A percentile compares a stretch with the other conserved stretches of the same genome.
Evolutionary conservation across 2,888 invertebrate species (phyloP).

Genomic region (Agrilus mali): DNA sequence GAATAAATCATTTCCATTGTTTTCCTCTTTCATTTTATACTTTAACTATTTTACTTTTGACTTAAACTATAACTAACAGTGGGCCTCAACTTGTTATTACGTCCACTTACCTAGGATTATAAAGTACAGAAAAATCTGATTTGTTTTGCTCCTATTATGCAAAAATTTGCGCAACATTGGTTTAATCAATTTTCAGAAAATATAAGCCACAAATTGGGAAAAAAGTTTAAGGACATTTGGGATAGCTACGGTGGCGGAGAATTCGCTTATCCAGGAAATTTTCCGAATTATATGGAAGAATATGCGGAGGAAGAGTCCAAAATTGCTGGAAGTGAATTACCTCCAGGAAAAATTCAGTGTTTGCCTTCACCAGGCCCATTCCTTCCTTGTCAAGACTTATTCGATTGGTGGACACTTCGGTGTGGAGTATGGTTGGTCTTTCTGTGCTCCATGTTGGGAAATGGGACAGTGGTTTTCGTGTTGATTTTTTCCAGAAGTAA

Average conservation of each 20-base stretch:
- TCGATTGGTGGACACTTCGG: slow-evolving; percentile 95
- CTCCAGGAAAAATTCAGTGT: slow-evolving; percentile 51
- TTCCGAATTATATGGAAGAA: slow-evolving; percentile 59
- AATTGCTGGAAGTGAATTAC: slow-evolving; percentile 24
- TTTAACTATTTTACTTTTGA: too few relatives aligned
- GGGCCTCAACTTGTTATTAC: too few relatives aligned
- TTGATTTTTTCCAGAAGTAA: slow-evolving; percentile 82
- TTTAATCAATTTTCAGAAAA: slow-evolving; percentile 43
- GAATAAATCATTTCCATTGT: too few relatives aligned
- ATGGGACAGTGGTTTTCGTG: slow-evolving; percentile 91
- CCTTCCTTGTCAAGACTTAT: slow-evolving; percentile 88
- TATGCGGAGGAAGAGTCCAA: slow-evolving; percentile 50
- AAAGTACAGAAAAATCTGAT: too few relatives aligned
- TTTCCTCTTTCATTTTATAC: too few relatives aligned
- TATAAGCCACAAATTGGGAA: slow-evolving; percentile 57
- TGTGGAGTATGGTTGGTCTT: slow-evolving; percentile 98
- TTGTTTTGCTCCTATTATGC: neutral
- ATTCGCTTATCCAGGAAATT: slow-evolving; percentile 55
- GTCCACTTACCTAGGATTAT: too few relatives aligned
- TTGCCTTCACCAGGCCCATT: slow-evolving; percentile 85
- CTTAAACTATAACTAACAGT: too few relatives aligned
- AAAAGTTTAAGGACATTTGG: slow-evolving; percentile 56
- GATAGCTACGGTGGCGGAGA: slow-evolving; percentile 57
- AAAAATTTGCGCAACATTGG: neutral
- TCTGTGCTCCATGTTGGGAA: slow-evolving; percentile 87